Conservation (phyloP, 1,140 invertebrate species). For the Rhizoglyphus robini region DNA sequence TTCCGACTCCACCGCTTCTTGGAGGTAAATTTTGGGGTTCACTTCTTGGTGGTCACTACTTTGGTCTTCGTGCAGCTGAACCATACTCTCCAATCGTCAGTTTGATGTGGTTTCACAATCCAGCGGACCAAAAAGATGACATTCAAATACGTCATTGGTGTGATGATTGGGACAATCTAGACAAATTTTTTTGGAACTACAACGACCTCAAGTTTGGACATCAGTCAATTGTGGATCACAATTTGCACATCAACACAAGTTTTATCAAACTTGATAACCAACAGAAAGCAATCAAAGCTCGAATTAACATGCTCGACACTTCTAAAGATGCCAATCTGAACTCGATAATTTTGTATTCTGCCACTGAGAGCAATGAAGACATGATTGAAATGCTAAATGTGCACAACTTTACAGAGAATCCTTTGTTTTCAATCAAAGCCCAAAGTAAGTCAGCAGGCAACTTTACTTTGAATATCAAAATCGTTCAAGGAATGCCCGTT, state of each 20-base stretch:
- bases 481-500: background rate
- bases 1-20: background rate
- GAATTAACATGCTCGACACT: conserved; percentile 40
- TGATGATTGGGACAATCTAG: conserved; percentile 68
- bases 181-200: conserved; percentile 67
- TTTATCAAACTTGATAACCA: conserved; percentile 89
- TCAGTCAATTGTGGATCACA: conserved; percentile 71
- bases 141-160: conserved; percentile 66
- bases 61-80: conserved; percentile 70
- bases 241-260: conserved; percentile 60
- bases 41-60: conserved; percentile 38
- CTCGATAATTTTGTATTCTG: conserved; percentile 40
- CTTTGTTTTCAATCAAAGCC: background rate
- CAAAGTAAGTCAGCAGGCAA: background rate
- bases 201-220: conserved; percentile 89
- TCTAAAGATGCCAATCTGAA: conserved; percentile 26
- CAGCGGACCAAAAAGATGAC: conserved; percentile 32
- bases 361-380: conserved; percentile 32
- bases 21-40: conserved; percentile 31
- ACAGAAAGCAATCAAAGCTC: conserved; percentile 67
- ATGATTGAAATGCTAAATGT: conserved; percentile 31
- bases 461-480: conserved; percentile 20
- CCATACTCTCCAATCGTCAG: conserved; percentile 74
- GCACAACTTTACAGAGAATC: background rate
- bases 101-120: conserved; percentile 85